A percentile compares a stretch with the other conserved stretches of the same genome.
phyloP scores from a whole-genome alignment of 2,888 invertebrate species.

The Drosophila atroscutellata region DNA sequence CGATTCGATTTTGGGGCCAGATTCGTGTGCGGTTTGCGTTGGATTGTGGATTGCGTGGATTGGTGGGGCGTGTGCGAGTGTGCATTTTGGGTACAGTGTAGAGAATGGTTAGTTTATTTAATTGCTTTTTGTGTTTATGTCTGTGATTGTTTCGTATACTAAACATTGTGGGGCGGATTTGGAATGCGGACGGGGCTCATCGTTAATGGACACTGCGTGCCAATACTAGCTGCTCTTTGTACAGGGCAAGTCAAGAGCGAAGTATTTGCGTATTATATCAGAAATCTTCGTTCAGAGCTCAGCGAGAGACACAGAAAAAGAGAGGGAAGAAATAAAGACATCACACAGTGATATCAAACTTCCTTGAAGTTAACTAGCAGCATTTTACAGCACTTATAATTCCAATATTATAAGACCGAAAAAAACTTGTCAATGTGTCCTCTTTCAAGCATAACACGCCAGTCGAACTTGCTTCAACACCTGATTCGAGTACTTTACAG shows the following conservation, averaged over 20 bases:
- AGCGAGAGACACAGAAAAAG: not conserved
- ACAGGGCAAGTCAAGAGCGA: not conserved
- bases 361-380: not conserved
- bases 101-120: slow-evolving; percentile 39
- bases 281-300: not conserved
- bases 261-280: not conserved
- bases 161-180: slow-evolving; percentile 10
- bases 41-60: slow-evolving; percentile 11
- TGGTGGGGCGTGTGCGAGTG: slow-evolving; percentile 6
- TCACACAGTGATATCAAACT: not conserved
- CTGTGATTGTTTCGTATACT: not conserved
- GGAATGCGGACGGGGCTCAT: not conserved
- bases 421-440: not conserved
- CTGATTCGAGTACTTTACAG: not conserved
- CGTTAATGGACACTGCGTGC: not conserved
- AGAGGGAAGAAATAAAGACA: not conserved
- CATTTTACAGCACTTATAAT: not conserved
- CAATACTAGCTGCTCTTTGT: not conserved
- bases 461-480: not conserved
- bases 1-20: slow-evolving; percentile 24
- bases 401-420: not conserved
- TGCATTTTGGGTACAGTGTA: slow-evolving; percentile 39
- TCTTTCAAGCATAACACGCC: not conserved
- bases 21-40: slow-evolving; percentile 33
- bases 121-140: slow-evolving; percentile 11